Evolutionary conservation across 2,113 vertebrate species (phyloP).

Genomic region (Archocentrus centrarchus): DNA sequence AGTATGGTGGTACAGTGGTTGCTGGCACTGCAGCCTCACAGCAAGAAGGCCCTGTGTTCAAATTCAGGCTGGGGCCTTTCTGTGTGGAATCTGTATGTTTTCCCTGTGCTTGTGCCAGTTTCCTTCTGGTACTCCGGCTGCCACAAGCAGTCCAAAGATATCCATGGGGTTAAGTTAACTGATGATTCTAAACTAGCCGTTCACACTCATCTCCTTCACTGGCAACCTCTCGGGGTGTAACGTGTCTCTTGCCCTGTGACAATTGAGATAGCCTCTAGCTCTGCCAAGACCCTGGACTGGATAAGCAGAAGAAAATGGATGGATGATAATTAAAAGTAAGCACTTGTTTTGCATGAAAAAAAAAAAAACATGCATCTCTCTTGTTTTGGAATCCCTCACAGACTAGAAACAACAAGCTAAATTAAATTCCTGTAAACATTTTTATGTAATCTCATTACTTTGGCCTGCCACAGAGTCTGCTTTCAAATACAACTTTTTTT

Average conservation of each 20-base stretch:
- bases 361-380: background rate
- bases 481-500: background rate
- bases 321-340: background rate
- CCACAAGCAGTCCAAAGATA: background rate
- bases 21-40: background rate
- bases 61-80: no score
- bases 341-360: background rate
- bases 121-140: background rate
- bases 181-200: background rate
- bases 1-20: background rate
- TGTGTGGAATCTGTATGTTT: background rate
- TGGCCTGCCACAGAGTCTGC: background rate
- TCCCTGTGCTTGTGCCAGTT: background rate
- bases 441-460: background rate
- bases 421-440: background rate
- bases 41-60: background rate
- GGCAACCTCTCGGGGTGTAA: background rate
- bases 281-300: background rate
- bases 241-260: background rate
- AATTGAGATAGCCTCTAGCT: background rate
- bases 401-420: constrained; percentile 1
- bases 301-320: background rate
- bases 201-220: background rate
- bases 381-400: background rate
- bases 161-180: background rate